These are phyloP conservation scores for Tribolium madens DNA, from an alignment of 1,140 invertebrate species.

Conservation along the genomic window DNA sequence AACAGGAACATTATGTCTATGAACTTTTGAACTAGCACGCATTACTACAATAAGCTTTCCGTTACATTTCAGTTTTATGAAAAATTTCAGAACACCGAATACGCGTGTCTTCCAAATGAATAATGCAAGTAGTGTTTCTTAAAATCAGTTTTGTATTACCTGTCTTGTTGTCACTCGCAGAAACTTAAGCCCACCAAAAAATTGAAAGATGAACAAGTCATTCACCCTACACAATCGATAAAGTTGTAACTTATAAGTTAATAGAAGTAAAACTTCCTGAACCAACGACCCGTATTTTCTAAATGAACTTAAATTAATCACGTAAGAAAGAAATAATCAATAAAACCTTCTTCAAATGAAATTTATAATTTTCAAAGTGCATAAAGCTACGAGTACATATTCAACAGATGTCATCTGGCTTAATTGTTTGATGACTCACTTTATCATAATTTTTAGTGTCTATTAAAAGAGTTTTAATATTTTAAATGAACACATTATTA, in stretches of 20 bases:
- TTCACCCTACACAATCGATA: not conserved
- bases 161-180: not conserved
- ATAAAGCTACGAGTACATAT: not conserved
- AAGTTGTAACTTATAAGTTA: not conserved
- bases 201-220: not conserved
- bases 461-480: conserved; percentile 29
- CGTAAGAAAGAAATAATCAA: no score
- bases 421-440: not conserved
- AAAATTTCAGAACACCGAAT: not conserved
- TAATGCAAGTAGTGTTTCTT: conserved; percentile 3
- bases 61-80: conserved; percentile 4
- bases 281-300: not conserved
- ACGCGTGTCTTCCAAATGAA: conserved; percentile 9
- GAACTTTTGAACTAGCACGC: conserved; percentile 21
- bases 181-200: not conserved
- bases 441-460: not conserved
- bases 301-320: not conserved
- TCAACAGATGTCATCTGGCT: not conserved
- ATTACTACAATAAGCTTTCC: conserved; percentile 7
- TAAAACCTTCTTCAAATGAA: no score
- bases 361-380: no score
- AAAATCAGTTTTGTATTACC: conserved; percentile 14
- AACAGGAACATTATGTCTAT: conserved; percentile 9
- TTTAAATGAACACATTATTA: conserved; percentile 14
- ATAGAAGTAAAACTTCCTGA: not conserved